These are phyloP conservation scores for Grammomys surdaster DNA, from an alignment of 2,113 vertebrate species.

Conservation along the genomic window DNA sequence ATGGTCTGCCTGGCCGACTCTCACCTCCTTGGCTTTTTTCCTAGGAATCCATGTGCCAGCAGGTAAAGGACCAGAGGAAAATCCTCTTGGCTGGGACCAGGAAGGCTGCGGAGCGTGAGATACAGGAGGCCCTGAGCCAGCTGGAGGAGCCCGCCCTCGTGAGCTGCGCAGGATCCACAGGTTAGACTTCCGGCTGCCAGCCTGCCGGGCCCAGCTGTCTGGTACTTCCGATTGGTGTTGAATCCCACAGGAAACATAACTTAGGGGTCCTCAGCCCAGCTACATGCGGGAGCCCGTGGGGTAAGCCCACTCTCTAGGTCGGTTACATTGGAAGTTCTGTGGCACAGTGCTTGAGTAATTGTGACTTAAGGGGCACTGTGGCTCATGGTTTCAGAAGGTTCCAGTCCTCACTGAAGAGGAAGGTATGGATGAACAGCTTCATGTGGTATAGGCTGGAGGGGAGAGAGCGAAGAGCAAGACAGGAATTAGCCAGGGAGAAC, in stretches of 20 bases:
- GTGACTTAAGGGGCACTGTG: neutral
- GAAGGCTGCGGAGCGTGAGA: slow-evolving; percentile 89
- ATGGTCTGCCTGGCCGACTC: accelerated
- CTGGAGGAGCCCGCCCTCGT: slow-evolving; percentile 93
- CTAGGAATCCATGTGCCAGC: slow-evolving; percentile 90
- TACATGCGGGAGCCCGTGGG: neutral
- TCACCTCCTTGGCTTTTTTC: accelerated
- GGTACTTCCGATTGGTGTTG: neutral
- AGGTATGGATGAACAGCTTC: neutral
- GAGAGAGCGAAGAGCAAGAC: neutral
- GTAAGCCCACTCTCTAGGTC: neutral
- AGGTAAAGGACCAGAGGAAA: slow-evolving; percentile 87
- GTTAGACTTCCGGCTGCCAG: slow-evolving; percentile 76
- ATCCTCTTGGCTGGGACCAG: slow-evolving; percentile 87
- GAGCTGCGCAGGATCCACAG: slow-evolving; percentile 94
- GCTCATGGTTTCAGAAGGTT: neutral
- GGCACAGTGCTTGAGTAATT: neutral
- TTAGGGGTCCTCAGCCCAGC: neutral
- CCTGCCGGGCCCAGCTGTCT: accelerated
- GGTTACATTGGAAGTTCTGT: neutral
- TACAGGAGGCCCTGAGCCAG: slow-evolving; percentile 91
- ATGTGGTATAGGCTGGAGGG: neutral
- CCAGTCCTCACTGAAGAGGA: neutral
- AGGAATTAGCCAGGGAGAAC: neutral
- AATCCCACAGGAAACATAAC: neutral